Conservation (phyloP, 2,797 vertebrate genomes). For the Microtus californicus region DNA sequence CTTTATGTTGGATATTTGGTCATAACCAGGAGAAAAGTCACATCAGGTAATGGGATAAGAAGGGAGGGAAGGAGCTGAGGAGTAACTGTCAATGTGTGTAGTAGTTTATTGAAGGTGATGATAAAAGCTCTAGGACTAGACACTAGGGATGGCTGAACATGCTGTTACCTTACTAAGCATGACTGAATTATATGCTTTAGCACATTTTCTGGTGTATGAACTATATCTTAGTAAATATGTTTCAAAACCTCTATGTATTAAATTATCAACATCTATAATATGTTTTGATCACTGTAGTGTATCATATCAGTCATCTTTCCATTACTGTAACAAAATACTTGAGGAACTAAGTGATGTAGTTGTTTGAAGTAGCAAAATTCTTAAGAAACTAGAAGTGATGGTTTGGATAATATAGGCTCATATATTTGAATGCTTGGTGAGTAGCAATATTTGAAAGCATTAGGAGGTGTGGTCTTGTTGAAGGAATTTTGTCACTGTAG, state of each 20-base stretch:
- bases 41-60: background rate
- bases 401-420: background rate
- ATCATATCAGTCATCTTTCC: background rate
- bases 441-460: background rate
- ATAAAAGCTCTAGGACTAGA: conserved; percentile 35
- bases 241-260: background rate
- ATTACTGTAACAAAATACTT: background rate
- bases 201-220: conserved; percentile 4
- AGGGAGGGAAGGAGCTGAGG: background rate
- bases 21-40: background rate
- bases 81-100: background rate
- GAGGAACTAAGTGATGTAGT: background rate
- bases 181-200: background rate
- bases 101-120: background rate
- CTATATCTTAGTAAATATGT: background rate
- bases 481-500: background rate
- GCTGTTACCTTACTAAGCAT: background rate
- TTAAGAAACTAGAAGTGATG: background rate
- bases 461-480: background rate
- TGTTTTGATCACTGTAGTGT: background rate
- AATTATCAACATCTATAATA: background rate
- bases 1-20: background rate
- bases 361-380: background rate
- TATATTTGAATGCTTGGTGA: background rate
- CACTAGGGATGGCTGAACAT: background rate